Percentiles rank a stretch among this genome's conserved stretches.
Conservation (phyloP, 2,797 vertebrate species). For the Synaphobranchus kaupii region DNA sequence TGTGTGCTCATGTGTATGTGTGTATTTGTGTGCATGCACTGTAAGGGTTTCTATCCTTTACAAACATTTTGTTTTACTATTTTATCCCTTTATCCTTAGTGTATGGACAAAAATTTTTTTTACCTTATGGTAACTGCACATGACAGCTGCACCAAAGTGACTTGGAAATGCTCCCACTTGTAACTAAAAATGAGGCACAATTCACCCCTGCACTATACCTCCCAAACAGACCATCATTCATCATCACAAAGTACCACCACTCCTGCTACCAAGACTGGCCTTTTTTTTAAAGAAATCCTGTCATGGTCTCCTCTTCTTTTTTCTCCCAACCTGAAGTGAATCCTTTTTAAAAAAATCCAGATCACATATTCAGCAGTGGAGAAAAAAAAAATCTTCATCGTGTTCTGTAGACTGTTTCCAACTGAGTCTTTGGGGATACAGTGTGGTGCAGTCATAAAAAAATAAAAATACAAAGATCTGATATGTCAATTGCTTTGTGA, state of each 20-base stretch:
- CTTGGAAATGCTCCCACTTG: neutral
- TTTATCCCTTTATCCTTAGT: neutral
- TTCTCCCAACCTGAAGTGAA: neutral
- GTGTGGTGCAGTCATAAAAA: neutral
- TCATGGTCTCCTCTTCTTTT: neutral
- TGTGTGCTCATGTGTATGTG: too few relatives aligned
- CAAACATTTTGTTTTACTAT: neutral
- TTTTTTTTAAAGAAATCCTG: neutral
- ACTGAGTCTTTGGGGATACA: neutral
- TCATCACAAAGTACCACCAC: neutral
- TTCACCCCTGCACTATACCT: neutral
- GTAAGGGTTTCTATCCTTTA: neutral
- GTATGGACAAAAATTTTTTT: neutral
- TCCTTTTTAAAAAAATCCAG: neutral
- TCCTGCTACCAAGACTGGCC: neutral
- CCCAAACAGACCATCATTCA: neutral
- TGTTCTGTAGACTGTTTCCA: neutral
- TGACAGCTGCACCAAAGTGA: neutral
- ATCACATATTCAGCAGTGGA: neutral
- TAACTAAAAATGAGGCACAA: constrained; percentile 6
- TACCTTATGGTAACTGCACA: neutral
- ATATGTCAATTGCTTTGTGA: neutral
- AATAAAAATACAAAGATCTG: neutral
- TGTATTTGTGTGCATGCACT: neutral
- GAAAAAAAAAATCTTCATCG: neutral